phyloP scores from a whole-genome alignment of 2,888 invertebrate genomes.

The Escarpia spicata region DNA sequence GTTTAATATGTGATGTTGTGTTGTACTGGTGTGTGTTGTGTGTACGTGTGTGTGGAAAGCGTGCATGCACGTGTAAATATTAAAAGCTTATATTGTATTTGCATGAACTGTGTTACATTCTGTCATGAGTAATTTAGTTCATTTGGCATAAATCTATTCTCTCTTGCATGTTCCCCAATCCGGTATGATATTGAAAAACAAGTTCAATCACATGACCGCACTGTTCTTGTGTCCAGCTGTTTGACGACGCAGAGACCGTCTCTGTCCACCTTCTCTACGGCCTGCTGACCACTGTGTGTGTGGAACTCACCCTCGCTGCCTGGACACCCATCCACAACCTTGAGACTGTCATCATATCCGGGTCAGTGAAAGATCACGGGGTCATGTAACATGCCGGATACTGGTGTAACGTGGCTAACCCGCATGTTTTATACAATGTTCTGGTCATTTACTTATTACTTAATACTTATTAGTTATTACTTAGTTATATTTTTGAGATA shows the following conservation, averaged over 20 bases:
- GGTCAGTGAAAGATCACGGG: neutral
- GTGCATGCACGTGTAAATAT: too few species aligned
- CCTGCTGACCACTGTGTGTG: constrained; percentile 3
- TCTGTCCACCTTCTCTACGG: neutral
- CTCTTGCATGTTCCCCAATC: too few species aligned
- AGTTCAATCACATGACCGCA: neutral
- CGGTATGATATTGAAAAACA: too few species aligned
- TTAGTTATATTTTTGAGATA: too few species aligned
- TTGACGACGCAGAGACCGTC: neutral
- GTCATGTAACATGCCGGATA: neutral
- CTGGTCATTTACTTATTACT: neutral
- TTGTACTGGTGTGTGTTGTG: too few species aligned
- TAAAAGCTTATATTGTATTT: too few species aligned
- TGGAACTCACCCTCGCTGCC: neutral
- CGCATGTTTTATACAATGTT: neutral
- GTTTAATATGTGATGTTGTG: too few species aligned
- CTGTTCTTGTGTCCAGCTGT: neutral
- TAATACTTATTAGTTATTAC: too few species aligned
- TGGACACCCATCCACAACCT: neutral
- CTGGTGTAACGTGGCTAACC: neutral
- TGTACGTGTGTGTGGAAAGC: too few species aligned
- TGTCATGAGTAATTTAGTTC: too few species aligned
- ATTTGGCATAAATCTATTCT: too few species aligned
- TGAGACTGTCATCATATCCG: neutral
- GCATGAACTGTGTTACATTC: too few species aligned